Evolutionary conservation across 2,113 vertebrate genomes (phyloP).

Genomic region (Chlorodrepanis virens): DNA sequence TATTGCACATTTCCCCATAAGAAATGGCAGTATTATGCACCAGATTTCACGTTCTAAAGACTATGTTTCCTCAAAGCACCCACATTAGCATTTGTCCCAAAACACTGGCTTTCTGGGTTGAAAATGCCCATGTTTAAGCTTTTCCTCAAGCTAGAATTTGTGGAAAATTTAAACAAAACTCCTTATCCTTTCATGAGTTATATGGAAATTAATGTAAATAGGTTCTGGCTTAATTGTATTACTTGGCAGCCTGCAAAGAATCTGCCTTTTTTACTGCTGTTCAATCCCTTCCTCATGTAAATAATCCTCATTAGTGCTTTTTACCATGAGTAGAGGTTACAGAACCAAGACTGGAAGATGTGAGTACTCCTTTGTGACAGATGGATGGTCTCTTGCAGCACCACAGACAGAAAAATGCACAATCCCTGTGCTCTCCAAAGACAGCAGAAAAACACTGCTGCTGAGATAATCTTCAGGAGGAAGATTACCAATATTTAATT

Average conservation of each 20-base stretch:
- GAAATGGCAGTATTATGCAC: neutral
- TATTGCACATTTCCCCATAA: neutral
- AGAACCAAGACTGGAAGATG: neutral
- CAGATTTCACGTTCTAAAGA: neutral
- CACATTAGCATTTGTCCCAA: neutral
- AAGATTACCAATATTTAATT: neutral
- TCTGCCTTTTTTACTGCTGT: neutral
- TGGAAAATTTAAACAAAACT: neutral
- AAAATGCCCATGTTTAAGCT: neutral
- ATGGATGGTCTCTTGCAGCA: neutral
- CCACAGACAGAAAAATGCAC: neutral
- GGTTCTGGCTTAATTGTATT: neutral
- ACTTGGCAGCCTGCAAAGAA: neutral
- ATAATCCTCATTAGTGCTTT: neutral
- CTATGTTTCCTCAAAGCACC: neutral
- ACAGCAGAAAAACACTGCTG: neutral
- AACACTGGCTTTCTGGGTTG: neutral
- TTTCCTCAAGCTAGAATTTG: neutral
- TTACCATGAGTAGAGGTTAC: neutral
- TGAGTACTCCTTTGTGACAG: fast-evolving
- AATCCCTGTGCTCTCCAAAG: neutral
- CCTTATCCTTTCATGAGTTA: neutral
- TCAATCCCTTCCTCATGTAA: neutral
- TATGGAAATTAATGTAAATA: neutral
- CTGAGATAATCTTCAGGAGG: neutral